phyloP scores from a whole-genome alignment of 2,797 vertebrate species.

The Urosaurus nigricauda region DNA sequence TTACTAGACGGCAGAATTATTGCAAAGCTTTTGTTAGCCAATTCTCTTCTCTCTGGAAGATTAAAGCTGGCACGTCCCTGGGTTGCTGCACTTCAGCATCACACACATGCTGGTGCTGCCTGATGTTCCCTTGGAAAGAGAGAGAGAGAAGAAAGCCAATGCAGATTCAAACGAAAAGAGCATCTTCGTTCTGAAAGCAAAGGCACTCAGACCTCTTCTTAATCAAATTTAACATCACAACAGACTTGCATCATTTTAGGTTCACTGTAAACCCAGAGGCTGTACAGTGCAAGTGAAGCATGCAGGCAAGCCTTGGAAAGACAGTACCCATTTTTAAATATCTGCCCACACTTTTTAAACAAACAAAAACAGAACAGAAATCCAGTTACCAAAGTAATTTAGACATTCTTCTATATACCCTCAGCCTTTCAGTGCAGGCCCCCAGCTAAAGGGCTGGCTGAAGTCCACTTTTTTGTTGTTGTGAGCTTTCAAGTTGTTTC shows the following conservation, averaged over 20 bases:
- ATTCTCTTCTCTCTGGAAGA: neutral
- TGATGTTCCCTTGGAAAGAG: neutral
- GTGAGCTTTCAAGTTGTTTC: no score
- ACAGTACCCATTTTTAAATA: neutral
- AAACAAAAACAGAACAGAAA: neutral
- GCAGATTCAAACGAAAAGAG: slow-evolving; percentile 2
- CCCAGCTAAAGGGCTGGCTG: neutral
- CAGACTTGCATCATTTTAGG: neutral
- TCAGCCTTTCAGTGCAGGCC: neutral
- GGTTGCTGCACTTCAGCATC: neutral
- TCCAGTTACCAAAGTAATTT: neutral
- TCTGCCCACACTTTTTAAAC: neutral
- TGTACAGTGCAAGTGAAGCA: rapidly evolving
- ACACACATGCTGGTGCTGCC: neutral
- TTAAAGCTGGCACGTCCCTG: slow-evolving; percentile 23
- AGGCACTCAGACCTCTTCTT: neutral
- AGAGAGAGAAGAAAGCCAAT: neutral
- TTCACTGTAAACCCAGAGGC: rapidly evolving
- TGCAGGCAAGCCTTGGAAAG: neutral
- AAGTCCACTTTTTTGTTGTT: neutral
- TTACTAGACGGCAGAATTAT: neutral
- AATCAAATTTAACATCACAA: rapidly evolving
- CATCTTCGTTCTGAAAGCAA: neutral
- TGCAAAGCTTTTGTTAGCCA: slow-evolving; percentile 13
- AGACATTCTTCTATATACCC: neutral